A percentile compares a stretch with the other conserved stretches of the same genome.
phyloP scores from a whole-genome alignment of 2,888 invertebrate species.

The Drosophila imparisetae region DNA sequence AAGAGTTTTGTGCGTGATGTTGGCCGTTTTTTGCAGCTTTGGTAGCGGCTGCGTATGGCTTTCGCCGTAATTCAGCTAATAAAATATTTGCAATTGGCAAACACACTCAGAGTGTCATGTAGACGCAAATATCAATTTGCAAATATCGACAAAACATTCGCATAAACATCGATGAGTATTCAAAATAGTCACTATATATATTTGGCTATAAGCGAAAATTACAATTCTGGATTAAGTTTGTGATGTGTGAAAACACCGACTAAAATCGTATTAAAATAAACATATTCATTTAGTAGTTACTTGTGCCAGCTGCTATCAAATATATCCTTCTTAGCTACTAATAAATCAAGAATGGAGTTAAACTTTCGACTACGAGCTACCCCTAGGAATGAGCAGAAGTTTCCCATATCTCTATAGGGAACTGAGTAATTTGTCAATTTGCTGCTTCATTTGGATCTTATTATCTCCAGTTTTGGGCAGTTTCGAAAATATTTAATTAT shows the following conservation, averaged over 20 bases:
- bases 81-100: conserved; percentile 30
- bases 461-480: neutral
- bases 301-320: neutral
- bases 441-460: neutral
- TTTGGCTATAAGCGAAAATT: neutral
- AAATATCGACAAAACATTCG: conserved; percentile 11
- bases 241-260: neutral
- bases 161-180: conserved; percentile 1
- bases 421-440: neutral
- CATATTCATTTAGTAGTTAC: neutral
- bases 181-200: neutral
- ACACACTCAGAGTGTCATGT: conserved; percentile 11
- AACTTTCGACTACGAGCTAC: neutral
- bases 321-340: neutral
- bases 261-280: neutral
- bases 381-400: neutral
- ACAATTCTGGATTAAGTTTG: neutral
- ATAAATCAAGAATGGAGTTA: neutral
- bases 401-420: no score
- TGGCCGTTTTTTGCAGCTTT: conserved; percentile 27
- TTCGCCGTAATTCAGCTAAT: conserved; percentile 28
- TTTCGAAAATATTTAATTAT: neutral
- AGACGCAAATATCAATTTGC: conserved; percentile 8
- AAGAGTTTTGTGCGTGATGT: conserved; percentile 20
- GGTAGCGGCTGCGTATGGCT: conserved; percentile 1